These are phyloP conservation scores for Anticlea derivata DNA, from an alignment of 2,888 invertebrate genomes.

Conservation along the genomic window DNA sequence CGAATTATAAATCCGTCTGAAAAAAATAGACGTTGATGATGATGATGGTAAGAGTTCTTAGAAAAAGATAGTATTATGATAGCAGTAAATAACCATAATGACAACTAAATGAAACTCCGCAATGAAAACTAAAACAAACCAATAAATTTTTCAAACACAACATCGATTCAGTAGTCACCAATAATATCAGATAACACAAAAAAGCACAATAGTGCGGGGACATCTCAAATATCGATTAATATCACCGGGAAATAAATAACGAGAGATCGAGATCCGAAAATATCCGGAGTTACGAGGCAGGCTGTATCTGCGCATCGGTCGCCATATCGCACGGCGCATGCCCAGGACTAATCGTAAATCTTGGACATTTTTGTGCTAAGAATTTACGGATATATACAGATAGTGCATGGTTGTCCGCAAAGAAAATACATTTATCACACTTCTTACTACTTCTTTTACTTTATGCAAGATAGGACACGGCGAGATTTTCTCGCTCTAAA, in stretches of 20 bases:
- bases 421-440: no score
- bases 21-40: no score
- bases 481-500: no score
- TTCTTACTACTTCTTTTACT: no score
- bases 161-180: conserved; percentile 27
- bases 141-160: conserved; percentile 6
- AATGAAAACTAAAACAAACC: no score
- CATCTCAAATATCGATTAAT: conserved; percentile 63
- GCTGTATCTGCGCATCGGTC: conserved; percentile 40
- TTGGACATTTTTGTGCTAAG: conserved; percentile 58
- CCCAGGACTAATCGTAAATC: conserved; percentile 58
- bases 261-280: conserved; percentile 59
- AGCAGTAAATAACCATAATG: no score
- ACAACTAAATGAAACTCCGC: no score
- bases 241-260: conserved; percentile 63
- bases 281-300: conserved; percentile 57
- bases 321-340: conserved; percentile 46
- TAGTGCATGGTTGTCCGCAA: conserved; percentile 13
- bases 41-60: no score
- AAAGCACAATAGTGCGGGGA: conserved; percentile 46
- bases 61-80: no score
- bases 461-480: no score
- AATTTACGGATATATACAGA: conserved; percentile 26
- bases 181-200: conserved; percentile 34
- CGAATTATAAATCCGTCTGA: no score